Percentiles rank a stretch among this genome's conserved stretches.
These are phyloP conservation scores for Porphyrio hochstetteri DNA, from an alignment of 2,113 vertebrate species.

Conservation along the genomic window DNA sequence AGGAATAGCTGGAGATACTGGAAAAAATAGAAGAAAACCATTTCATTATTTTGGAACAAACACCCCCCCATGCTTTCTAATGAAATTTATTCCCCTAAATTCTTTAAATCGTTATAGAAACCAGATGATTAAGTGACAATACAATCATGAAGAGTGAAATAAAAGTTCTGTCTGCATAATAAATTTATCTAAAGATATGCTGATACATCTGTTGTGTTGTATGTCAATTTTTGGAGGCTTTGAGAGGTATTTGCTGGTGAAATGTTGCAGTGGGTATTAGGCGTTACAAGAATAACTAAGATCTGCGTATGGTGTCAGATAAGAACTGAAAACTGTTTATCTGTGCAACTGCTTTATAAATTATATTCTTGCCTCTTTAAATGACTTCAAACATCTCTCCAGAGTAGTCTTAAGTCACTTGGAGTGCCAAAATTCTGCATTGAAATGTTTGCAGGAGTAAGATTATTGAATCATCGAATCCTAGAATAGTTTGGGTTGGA, in stretches of 20 bases:
- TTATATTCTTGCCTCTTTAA: neutral
- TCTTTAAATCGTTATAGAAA: neutral
- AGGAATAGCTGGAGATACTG: neutral
- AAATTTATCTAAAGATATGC: neutral
- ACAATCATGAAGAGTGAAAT: neutral
- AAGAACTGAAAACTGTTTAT: neutral
- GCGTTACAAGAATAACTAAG: neutral
- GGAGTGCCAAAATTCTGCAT: neutral
- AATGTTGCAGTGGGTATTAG: neutral
- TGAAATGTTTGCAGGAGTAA: neutral
- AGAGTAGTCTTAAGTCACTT: neutral
- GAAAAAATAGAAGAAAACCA: neutral
- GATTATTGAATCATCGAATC: neutral
- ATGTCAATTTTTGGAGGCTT: neutral
- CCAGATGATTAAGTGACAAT: neutral
- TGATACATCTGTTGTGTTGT: slow-evolving; percentile 6
- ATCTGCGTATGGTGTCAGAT: neutral
- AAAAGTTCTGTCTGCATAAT: neutral
- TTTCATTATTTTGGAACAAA: neutral
- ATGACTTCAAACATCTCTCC: neutral
- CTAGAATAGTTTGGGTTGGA: neutral
- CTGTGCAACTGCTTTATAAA: neutral
- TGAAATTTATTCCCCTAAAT: neutral
- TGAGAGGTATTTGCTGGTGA: neutral
- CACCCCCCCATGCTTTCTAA: neutral